Conservation (phyloP, 2,797 vertebrate genomes). For the Petrocephalus schoutedeni region DNA sequence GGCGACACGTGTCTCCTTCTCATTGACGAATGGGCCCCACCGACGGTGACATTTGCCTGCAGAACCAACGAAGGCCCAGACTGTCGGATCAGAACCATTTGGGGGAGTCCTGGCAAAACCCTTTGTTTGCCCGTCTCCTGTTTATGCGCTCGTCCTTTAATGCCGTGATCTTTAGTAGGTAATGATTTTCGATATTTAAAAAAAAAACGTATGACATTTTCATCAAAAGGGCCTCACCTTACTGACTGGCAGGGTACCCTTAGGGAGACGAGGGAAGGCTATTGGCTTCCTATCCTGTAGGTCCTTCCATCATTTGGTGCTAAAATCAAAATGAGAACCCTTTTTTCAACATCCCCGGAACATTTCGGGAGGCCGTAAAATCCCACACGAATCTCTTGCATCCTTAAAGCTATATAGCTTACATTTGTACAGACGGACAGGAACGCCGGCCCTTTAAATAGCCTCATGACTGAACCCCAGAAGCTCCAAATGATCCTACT, state of each 20-base stretch:
- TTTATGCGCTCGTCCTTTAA: conserved; percentile 44
- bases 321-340: not conserved
- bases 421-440: not conserved
- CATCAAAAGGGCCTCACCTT: conserved; percentile 42
- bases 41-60: conserved; percentile 34
- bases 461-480: not conserved
- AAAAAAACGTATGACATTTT: conserved; percentile 59
- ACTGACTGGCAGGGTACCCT: not conserved
- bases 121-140: conserved; percentile 32
- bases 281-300: conserved; percentile 13
- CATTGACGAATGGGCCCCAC: conserved; percentile 27
- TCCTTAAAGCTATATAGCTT: not conserved
- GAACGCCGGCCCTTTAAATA: not conserved
- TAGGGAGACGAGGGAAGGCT: conserved; percentile 22
- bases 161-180: conserved; percentile 64
- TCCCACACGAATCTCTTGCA: not conserved
- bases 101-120: not conserved
- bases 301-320: not conserved
- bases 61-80: not conserved
- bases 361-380: not conserved
- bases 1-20: conserved; percentile 21
- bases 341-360: not conserved
- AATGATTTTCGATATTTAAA: conserved; percentile 61
- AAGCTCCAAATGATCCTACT: not conserved
- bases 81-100: not conserved